Evolutionary conservation across 2,888 invertebrate genomes (phyloP), one percentile per base, ranked within the genome.

Genomic region (Thymelicus lineola): DNA sequence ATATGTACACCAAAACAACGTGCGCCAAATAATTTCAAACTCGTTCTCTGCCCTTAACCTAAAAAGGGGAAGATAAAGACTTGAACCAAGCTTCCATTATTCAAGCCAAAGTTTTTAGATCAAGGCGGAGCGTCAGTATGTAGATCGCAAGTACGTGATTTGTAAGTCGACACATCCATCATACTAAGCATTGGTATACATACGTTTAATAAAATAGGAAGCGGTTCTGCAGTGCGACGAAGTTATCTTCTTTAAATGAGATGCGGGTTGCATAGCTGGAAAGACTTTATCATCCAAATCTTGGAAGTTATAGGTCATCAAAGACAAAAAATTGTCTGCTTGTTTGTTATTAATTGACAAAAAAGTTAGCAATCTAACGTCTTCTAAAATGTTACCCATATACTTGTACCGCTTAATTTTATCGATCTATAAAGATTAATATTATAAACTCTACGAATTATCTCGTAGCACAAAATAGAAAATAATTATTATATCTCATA

Each of bases 71-170:
- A 66, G 66, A 66, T 36, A 59, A 48, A 66, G 55, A 59, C 66
- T 59, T 48, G 66, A 66, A 38, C 48, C 59, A 59, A 46, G 36
- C n/a, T 20, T 53, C 53, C 7, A 45, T 66, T 57, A 36, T 66
- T 66, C 35, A 57, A 59, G 66, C 59, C 59, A 50, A 59, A 66
- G 59, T 50, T 66, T 66, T 59, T 50, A 59, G 66, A 59, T 59
- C 66, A 66, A 66, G 58, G 66, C 58, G 20, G 66, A 10, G 57
- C 15, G 59, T 42, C n/a, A 15, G 66, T 59, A 48, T 50, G 59
- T 48, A 59, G 59, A 38, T 66, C 17, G 64, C 38, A 57, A 15
- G 46, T 42, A 55, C 63, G 53, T 57, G 64, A 42, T 53, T 15
- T 53, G 17, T 36, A 59, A 38, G 59, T 38, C 38, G 42, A 59